Evolutionary conservation across 2,888 invertebrate species (phyloP).

Genomic region (Macrophya annulata): DNA sequence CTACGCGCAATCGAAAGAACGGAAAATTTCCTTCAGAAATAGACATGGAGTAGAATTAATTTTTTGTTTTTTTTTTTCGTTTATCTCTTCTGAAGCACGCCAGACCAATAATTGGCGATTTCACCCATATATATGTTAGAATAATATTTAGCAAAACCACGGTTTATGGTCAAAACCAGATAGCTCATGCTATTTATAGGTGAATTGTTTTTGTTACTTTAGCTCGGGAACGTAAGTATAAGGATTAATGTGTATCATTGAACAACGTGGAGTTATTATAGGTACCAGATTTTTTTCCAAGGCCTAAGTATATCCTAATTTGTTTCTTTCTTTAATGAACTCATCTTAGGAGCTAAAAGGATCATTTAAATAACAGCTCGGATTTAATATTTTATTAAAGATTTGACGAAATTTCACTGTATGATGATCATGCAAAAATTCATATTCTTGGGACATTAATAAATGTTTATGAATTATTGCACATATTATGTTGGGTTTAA

Average conservation of each 20-base stretch:
- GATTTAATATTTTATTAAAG: background rate
- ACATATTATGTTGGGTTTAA: background rate
- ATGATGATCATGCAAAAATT: background rate
- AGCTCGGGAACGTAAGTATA: background rate
- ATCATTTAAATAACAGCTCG: background rate
- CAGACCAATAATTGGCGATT: too few species aligned
- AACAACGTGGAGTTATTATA: background rate
- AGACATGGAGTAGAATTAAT: background rate
- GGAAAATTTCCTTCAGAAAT: background rate
- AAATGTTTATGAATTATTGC: background rate
- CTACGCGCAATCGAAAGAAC: background rate
- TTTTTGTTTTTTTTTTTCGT: background rate
- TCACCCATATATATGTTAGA: background rate
- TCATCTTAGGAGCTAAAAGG: background rate
- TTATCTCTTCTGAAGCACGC: background rate
- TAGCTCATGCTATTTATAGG: slow-evolving; percentile 30
- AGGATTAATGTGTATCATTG: background rate
- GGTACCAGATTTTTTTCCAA: background rate
- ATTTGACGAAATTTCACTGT: background rate
- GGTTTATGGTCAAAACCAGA: slow-evolving; percentile 36
- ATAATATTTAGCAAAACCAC: slow-evolving; percentile 31
- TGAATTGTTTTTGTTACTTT: too few species aligned
- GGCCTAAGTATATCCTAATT: background rate
- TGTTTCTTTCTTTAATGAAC: background rate
- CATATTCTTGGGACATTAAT: background rate